Evolutionary conservation across 2,113 vertebrate species (phyloP), one percentile per base, ranked within the genome.

Genomic region (Corythornis cristatus): DNA sequence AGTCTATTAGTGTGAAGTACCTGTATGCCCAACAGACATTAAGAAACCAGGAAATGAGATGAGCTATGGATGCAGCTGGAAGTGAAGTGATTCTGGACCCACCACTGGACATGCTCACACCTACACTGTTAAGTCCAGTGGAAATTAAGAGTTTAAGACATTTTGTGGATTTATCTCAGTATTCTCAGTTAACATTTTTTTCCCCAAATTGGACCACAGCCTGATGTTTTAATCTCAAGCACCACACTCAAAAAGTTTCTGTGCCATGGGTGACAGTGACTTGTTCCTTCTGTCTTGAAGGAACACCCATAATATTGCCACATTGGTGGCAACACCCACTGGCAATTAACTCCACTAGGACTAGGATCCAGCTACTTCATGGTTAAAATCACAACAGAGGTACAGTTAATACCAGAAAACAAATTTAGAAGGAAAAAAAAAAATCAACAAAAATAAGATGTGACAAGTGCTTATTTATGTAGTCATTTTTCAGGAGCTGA

Each of bases 391-490:
- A 46, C 9, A 26, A 51, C 62, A 89, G 46, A 12, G 56, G 37
- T 33, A 62, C 18, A 43, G 45, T 40, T 74, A 77, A 78, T 20
- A 78, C 43, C 13, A 90, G 56, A 60, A 92, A 83, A 60, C 21
- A 90, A 66, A 82, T 45, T 81, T 72, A 78, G 45, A 62, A 74
- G 62, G 28, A 68, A 68, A 57, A 50, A 33, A 50, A 85, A 83
- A 83, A 83, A 26, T 9, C 74, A 83, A 93, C 83, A 89, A 89
- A 95, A 93, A 90, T 74, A 94, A 79, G 89, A 92, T 87, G 77
- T 95, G 91, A 96, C 89, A 96, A 95, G 93, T 85, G 78, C 67
- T 93, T 95, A 92, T 94, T 94, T 94, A 96, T 3, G 18, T 88
- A 92, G 86, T 48, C 71, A 92, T 87, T 94, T 87, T 93, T 95